Evolutionary conservation across 2,888 invertebrate genomes (phyloP).

Genomic region (Formica aserva): DNA sequence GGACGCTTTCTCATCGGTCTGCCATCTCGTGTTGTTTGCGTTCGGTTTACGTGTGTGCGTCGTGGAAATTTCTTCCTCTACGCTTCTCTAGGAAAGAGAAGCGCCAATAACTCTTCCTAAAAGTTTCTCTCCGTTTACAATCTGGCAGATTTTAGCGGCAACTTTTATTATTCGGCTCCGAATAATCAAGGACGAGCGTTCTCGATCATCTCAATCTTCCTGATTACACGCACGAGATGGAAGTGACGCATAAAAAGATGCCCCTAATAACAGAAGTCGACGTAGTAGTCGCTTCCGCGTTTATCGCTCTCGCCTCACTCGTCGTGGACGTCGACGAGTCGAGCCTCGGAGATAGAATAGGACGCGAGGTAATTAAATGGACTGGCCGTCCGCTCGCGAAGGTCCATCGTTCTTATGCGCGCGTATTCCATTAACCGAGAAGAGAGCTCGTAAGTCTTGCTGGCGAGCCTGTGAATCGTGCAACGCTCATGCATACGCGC

Average conservation of each 20-base stretch:
- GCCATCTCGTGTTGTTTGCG: conserved; percentile 31
- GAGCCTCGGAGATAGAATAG: conserved; percentile 35
- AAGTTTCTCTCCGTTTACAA: conserved; percentile 26
- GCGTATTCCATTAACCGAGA: conserved; percentile 70
- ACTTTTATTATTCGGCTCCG: conserved; percentile 22
- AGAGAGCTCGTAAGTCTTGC: conserved; percentile 46
- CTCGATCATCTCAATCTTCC: conserved; percentile 29
- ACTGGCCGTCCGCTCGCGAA: conserved; percentile 38
- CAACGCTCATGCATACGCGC: conserved; percentile 22
- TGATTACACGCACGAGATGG: conserved; percentile 34
- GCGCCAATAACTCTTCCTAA: conserved; percentile 10
- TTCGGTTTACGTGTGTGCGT: conserved; percentile 16
- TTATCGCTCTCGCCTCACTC: conserved; percentile 33
- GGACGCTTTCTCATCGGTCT: conserved; percentile 34
- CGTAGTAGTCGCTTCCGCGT: conserved; percentile 33
- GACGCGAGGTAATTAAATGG: conserved; percentile 63
- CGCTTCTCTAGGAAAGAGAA: neutral
- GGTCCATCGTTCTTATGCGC: conserved; percentile 57
- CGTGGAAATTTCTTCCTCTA: conserved; percentile 14
- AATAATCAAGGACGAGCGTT: neutral
- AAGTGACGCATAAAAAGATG: conserved; percentile 22
- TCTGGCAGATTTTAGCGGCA: neutral
- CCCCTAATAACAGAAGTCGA: conserved; percentile 38
- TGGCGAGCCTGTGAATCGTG: conserved; percentile 21
- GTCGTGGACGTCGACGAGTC: conserved; percentile 33